Base-by-base conservation (phyloP, 2,113 vertebrate genomes). In the Ursus arctos region DNA sequence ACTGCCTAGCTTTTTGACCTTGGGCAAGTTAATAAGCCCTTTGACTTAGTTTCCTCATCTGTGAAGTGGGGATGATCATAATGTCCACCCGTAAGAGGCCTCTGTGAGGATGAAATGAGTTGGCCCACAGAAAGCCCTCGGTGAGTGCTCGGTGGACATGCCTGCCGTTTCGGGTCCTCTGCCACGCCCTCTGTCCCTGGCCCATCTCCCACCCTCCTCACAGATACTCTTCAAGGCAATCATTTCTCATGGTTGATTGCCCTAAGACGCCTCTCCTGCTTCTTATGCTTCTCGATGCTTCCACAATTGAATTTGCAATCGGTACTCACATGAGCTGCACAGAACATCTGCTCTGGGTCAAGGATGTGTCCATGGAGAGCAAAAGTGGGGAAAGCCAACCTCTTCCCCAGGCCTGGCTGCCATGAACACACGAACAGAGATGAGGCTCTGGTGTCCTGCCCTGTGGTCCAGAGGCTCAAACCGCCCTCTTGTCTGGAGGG, bases 111-210 rank as follows among this genome's bases (percentile, higher is more conserved):
- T 36, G 22, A 4, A 28, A 59, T 36, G 85, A 49, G 2, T 40
- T 10, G 16, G 33, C 11, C 57, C 53, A 3, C 1, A 26, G 6
- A n/a, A 71, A 59, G n/a, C 26, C 6, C 77, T n/a, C n/a, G 31
- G 69, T 83, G 26, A 26, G 85, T 10, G 33, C 3, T 79, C 36
- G 13, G 3, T 19, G 15, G 82, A 3, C 0, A 0, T 19, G 24
- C 10, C n/a, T 19, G 31, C 7, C n/a, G 63, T 65, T 51, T 11
- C n/a, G 36, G 40, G n/a, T 51, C 63, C 24, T 28, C 53, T 14
- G 40, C 36, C 5, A 0, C 7, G 6, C 9, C 6, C n/a, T 43
- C n/a, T 2, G 4, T 15, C 28, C 53, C 88, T 3, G 2, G 28
- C 26, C 22, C 15, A 7, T 3, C 57, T 63, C 40, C 11, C 4